Percentiles rank a stretch among this genome's conserved stretches.
Conservation (phyloP, 2,888 invertebrate genomes). For the Malthinus flaveolus region DNA sequence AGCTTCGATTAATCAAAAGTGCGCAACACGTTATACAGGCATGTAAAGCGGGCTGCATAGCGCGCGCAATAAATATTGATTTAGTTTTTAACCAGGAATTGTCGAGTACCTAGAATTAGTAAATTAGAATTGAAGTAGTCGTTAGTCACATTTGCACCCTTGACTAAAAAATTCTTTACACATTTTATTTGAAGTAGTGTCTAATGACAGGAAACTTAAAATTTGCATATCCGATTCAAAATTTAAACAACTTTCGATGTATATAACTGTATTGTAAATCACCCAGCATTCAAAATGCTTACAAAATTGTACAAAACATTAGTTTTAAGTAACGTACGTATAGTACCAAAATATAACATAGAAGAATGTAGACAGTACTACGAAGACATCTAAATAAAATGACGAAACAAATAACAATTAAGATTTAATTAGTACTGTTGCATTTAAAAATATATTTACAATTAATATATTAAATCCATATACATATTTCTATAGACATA, state of each 20-base stretch:
- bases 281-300: conserved; percentile 33
- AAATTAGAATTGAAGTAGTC: too few species aligned
- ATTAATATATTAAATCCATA: conserved; percentile 30
- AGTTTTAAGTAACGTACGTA: conserved; percentile 31
- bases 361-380: conserved; percentile 26
- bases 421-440: conserved; percentile 31
- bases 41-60: too few species aligned
- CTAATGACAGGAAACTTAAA: too few species aligned
- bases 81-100: too few species aligned
- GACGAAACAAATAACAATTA: conserved; percentile 29
- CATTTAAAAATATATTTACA: conserved; percentile 32
- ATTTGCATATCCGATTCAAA: not conserved
- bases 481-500: conserved; percentile 31
- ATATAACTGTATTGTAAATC: conserved; percentile 25
- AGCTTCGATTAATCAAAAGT: too few species aligned
- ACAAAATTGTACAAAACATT: conserved; percentile 39
- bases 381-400: conserved; percentile 22
- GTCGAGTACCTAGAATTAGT: too few species aligned
- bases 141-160: too few species aligned
- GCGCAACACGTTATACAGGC: too few species aligned
- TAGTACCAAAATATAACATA: conserved; percentile 36
- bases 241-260: conserved; percentile 13
- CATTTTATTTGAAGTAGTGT: too few species aligned
- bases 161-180: too few species aligned
- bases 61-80: too few species aligned